Conservation (phyloP, 2,113 vertebrate species). For the Myiopsitta monachus region DNA sequence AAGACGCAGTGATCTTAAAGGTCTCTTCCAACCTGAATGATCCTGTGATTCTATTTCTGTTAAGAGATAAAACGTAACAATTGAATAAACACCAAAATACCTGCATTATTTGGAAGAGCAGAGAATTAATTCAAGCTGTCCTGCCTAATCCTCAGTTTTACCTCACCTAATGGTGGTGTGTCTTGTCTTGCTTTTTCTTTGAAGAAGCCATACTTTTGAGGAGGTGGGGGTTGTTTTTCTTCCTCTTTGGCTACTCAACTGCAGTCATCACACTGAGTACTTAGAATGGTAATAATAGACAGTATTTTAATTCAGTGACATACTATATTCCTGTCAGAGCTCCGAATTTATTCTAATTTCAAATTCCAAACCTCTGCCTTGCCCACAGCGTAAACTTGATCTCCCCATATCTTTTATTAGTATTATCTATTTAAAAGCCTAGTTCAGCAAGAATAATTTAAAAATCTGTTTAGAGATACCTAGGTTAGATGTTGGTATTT, state of each 20-base stretch:
- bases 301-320: not conserved
- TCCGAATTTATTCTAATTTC: not conserved
- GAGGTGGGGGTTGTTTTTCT: not conserved
- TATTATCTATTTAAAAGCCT: not conserved
- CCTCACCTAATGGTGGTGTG: not conserved
- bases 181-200: not conserved
- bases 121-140: not conserved
- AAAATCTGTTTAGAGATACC: not conserved
- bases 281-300: not conserved
- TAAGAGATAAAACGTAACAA: not conserved
- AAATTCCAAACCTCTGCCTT: not conserved
- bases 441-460: not conserved
- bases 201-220: not conserved
- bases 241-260: not conserved
- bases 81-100: not conserved
- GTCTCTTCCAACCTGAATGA: not conserved
- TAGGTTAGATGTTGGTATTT: not conserved
- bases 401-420: not conserved
- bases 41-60: not conserved
- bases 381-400: not conserved
- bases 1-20: not conserved
- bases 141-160: not conserved
- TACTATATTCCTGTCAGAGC: not conserved
- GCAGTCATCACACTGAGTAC: not conserved
- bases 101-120: not conserved